Evolutionary conservation across 1,140 invertebrate species (phyloP).

Genomic region (Patella vulgata): DNA sequence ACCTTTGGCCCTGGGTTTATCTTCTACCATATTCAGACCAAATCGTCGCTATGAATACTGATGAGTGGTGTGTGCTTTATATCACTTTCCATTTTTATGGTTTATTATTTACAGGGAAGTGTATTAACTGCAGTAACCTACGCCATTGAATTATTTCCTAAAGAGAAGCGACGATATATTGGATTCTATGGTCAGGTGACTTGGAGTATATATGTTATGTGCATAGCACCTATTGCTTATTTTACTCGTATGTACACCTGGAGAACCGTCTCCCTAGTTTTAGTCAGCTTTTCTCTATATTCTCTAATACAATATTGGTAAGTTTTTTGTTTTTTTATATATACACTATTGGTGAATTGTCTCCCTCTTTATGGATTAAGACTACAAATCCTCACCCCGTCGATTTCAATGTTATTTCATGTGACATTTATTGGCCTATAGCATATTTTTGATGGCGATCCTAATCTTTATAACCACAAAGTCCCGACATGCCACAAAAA

Average conservation of each 20-base stretch:
- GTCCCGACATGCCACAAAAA: no score
- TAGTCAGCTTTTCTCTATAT: constrained; percentile 29
- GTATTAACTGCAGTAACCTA: constrained; percentile 26
- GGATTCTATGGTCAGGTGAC: constrained; percentile 19
- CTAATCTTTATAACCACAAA: no score
- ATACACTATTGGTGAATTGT: background rate
- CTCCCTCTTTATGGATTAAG: background rate
- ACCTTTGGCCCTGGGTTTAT: no score
- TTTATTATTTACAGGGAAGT: constrained; percentile 31
- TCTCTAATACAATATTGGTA: constrained; percentile 40
- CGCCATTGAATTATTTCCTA: constrained; percentile 37
- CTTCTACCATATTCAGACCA: no score
- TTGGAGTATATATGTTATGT: constrained; percentile 31
- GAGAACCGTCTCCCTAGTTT: constrained; percentile 31
- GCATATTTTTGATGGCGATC: no score
- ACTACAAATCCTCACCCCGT: no score
- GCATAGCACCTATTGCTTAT: constrained; percentile 36
- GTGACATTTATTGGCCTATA: no score
- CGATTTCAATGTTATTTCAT: no score
- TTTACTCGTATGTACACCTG: constrained; percentile 34
- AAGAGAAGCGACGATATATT: constrained; percentile 20
- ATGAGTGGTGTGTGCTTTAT: no score
- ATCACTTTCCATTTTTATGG: no score
- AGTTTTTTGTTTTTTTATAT: constrained; percentile 13
- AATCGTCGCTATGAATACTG: no score